These are phyloP conservation scores for Sinhomidia bicolor DNA, from an alignment of 2,888 invertebrate species.

Conservation along the genomic window DNA sequence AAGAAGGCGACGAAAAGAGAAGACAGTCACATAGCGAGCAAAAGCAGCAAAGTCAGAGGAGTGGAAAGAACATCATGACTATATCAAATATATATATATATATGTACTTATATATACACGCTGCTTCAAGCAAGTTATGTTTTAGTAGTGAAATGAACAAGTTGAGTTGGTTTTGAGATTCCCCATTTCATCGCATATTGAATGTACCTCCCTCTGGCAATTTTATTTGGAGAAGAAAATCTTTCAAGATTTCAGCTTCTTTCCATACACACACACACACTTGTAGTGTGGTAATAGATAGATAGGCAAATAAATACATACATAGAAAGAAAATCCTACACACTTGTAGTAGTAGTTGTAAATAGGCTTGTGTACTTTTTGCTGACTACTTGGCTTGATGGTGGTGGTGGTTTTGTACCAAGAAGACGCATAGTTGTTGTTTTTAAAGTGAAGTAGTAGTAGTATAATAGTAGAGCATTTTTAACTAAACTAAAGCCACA, in stretches of 20 bases:
- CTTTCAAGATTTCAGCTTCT: conserved; percentile 36
- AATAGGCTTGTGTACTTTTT: neutral
- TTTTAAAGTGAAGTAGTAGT: neutral
- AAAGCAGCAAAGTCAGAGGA: conserved; percentile 19
- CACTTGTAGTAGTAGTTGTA: too few relatives aligned
- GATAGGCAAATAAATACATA: neutral
- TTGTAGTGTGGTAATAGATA: neutral
- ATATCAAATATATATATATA: too few relatives aligned
- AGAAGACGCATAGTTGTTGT: neutral
- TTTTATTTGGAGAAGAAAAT: conserved; percentile 73
- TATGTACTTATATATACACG: neutral
- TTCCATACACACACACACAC: conserved; percentile 24
- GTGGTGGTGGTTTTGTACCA: neutral
- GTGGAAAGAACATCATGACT: conserved; percentile 12
- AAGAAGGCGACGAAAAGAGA: conserved; percentile 8
- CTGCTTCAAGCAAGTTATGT: neutral
- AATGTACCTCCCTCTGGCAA: conserved; percentile 73
- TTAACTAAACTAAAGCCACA: conserved; percentile 8
- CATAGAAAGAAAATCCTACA: neutral
- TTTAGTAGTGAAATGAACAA: neutral
- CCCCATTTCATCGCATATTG: conserved; percentile 62
- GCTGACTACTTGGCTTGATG: neutral
- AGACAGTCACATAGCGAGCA: conserved; percentile 26
- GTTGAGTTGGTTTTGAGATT: conserved; percentile 48
- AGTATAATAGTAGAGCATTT: conserved; percentile 16